Evolutionary conservation across 2,113 vertebrate genomes (phyloP), one percentile per base, ranked within the genome.

Genomic region (Misgurnus anguillicaudatus): DNA sequence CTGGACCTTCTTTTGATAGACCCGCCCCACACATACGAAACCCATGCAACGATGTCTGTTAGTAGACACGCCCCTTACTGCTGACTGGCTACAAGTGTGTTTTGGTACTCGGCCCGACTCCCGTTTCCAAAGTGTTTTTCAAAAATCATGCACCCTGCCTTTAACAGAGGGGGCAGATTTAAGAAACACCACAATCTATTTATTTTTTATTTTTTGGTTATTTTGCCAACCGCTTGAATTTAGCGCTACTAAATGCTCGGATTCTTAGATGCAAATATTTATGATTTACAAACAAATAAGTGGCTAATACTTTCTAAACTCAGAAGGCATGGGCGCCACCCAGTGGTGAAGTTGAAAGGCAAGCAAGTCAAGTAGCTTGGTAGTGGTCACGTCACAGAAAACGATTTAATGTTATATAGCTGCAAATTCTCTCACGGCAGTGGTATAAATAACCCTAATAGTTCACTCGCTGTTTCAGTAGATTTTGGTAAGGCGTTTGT

Each of bases 311-410:
- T 57, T 75, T 64, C 78, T 41, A 73, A 47, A 79, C 9, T 47
- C 9, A 58, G 21, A 13, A 91, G 89, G 88, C 83, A 85, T 84
- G 87, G 87, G 83, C 89, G 87, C 89, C 88, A 14, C 88, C 88
- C 78, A 84, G 82, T 87, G 87, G 85, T 78, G 87, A 85, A 84
- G 85, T 86, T 87, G 82, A 91, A 91, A 89, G 90, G 89, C 90
- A 91, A 87, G 87, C 80, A 64, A 64, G 53, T 38, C 13, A n/a
- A 63, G 38, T 78, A 63, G 82, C 75, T 85, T 83, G 82, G 81
- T 79, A 82, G 86, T 87, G 84, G 84, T 89, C 66, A 78, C 19
- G 8, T 65, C 11, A 36, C 42, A 72, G 38, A 51, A 51, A 5
- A 31, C 67, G 47, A 61, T 80, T 71, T 16, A 55, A 80, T 19